Percentiles rank a stretch among this genome's conserved stretches.
phyloP scores from a whole-genome alignment of 2,113 vertebrate species.

The Sclerurus mexicanus region DNA sequence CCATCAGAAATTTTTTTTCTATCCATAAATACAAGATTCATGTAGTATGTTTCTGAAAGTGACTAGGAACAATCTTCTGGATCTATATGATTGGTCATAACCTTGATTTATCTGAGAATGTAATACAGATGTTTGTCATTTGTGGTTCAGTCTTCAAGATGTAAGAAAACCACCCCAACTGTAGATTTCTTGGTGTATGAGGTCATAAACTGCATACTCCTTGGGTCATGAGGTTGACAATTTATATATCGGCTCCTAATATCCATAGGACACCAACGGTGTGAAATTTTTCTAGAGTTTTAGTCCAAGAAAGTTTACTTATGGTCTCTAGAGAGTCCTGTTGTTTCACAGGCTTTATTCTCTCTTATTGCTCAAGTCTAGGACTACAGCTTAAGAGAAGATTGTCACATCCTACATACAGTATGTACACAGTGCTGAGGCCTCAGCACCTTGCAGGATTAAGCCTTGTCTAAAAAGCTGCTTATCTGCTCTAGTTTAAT shows the following conservation, averaged over 20 bases:
- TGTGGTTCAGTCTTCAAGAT: neutral
- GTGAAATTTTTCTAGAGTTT: neutral
- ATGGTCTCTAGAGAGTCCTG: neutral
- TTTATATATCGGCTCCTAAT: neutral
- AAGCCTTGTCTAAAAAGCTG: neutral
- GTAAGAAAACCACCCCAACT: neutral
- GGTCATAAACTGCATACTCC: neutral
- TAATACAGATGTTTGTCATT: neutral
- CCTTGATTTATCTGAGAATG: neutral
- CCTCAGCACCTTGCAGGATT: neutral
- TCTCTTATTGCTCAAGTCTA: neutral
- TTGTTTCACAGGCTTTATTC: neutral
- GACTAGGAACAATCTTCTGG: neutral
- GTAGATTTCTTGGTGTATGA: neutral
- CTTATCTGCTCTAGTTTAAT: neutral
- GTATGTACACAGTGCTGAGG: neutral
- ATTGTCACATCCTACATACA: neutral
- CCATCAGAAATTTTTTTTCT: neutral
- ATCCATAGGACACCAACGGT: neutral
- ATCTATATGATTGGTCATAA: neutral
- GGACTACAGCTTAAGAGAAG: neutral
- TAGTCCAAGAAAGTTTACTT: neutral
- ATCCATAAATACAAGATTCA: neutral
- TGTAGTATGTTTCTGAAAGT: neutral
- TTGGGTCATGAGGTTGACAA: neutral